Percentiles rank a stretch among this genome's conserved stretches.
Conservation (phyloP, 2,888 invertebrate genomes). For the Drosophila paramelanica region DNA sequence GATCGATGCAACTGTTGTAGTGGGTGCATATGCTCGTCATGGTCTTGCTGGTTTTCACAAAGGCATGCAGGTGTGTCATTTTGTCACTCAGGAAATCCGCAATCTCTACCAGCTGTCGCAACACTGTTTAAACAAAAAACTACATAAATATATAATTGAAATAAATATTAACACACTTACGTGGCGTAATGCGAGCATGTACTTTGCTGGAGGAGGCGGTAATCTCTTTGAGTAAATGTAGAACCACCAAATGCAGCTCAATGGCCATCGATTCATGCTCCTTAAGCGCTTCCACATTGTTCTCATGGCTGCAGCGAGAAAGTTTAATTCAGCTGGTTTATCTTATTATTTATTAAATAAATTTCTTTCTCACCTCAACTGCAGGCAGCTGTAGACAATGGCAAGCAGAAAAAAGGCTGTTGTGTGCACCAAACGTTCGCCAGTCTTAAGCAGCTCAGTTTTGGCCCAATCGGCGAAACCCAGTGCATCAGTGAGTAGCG, state of each 20-base stretch:
- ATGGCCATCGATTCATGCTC: conserved; percentile 30
- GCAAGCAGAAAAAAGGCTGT: conserved; percentile 41
- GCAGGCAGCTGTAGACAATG: conserved; percentile 36
- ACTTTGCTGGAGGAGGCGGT: conserved; percentile 1
- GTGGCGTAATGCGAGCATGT: conserved; percentile 25
- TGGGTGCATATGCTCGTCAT: conserved; percentile 57
- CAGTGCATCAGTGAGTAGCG: conserved; percentile 37
- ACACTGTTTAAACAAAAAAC: conserved; percentile 38
- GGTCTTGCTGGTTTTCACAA: conserved; percentile 66
- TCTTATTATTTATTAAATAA: background rate
- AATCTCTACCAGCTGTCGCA: conserved; percentile 54
- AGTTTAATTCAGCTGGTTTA: background rate
- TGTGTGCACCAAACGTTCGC: conserved; percentile 46
- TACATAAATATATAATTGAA: background rate
- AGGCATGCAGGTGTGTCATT: conserved; percentile 35
- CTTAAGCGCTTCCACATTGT: conserved; percentile 11
- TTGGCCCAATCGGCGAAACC: conserved; percentile 33
- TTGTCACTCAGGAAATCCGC: conserved; percentile 35
- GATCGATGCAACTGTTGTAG: conserved; percentile 18
- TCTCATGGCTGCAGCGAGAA: conserved; percentile 12
- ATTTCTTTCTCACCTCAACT: conserved; percentile 17
- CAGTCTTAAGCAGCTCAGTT: conserved; percentile 11
- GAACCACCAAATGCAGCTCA: conserved; percentile 40
- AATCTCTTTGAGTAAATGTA: conserved; percentile 32
- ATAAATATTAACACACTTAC: conserved; percentile 29